phyloP scores from a whole-genome alignment of 2,113 vertebrate genomes.

The Aix galericulata region DNA sequence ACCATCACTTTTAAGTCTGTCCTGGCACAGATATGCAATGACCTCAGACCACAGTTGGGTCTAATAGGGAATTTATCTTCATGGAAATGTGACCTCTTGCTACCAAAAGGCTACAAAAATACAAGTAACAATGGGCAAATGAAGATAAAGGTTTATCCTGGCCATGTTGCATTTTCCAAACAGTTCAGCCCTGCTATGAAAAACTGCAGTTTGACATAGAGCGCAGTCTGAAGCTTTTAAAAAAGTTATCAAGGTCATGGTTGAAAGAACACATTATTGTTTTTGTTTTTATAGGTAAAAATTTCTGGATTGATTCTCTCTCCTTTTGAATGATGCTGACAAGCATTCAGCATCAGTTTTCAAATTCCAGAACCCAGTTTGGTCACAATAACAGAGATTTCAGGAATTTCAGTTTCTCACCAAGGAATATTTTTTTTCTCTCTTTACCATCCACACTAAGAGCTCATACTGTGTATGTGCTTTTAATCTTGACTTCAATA shows the following conservation, averaged over 20 bases:
- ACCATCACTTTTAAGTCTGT: conserved; percentile 75
- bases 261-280: not conserved
- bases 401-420: conserved; percentile 12
- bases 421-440: not conserved
- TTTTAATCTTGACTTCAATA: conserved; percentile 58
- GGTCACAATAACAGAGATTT: not conserved
- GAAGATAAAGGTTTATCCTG: conserved; percentile 75
- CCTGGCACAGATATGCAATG: conserved; percentile 75
- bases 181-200: conserved; percentile 45
- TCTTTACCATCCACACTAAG: not conserved
- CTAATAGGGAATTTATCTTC: conserved; percentile 79
- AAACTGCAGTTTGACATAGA: conserved; percentile 34
- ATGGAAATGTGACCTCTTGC: conserved; percentile 76
- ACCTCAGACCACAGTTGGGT: conserved; percentile 73
- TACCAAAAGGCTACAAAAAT: conserved; percentile 70
- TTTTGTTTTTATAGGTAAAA: not conserved
- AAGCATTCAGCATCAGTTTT: not conserved
- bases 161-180: conserved; percentile 64
- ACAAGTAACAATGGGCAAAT: conserved; percentile 69
- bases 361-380: not conserved
- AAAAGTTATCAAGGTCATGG: conserved; percentile 11
- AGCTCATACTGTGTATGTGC: conserved; percentile 46
- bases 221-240: not conserved
- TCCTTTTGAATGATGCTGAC: not conserved
- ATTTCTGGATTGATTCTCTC: not conserved